These are phyloP conservation scores for Cephus pulcher DNA, from an alignment of 2,888 invertebrate genomes.

Conservation along the genomic window DNA sequence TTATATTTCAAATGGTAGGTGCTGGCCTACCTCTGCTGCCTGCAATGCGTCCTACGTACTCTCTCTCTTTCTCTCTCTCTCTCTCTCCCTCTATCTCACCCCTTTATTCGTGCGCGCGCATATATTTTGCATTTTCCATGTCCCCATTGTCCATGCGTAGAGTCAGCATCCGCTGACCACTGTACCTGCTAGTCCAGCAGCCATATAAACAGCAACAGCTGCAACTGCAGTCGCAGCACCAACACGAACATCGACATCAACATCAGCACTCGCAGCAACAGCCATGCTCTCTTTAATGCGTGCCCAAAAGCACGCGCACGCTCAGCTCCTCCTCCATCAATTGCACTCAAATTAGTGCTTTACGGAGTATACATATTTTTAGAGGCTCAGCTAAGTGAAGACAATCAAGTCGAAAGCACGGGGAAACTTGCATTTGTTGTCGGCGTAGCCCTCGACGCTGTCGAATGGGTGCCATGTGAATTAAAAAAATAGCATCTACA, in stretches of 20 bases:
- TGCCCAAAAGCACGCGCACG: neutral
- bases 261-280: too few species aligned
- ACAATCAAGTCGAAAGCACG: neutral
- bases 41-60: slow-evolving; percentile 28
- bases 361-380: neutral
- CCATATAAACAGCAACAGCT: too few species aligned
- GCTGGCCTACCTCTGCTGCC: slow-evolving; percentile 25
- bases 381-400: neutral
- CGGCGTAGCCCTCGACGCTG: neutral
- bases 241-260: too few species aligned
- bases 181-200: neutral
- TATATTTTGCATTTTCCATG: neutral
- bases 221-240: too few species aligned
- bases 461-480: neutral
- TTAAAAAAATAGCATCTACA: neutral
- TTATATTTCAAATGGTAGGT: slow-evolving; percentile 51
- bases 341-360: neutral
- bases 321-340: neutral
- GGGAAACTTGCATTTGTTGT: neutral
- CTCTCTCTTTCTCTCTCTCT: neutral
- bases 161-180: neutral
- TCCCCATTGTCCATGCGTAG: neutral
- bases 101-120: neutral
- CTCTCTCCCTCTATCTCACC: too few species aligned
- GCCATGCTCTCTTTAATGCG: neutral